Base-by-base conservation (phyloP, 2,113 vertebrate species). In the Lepisosteus osseus region DNA sequence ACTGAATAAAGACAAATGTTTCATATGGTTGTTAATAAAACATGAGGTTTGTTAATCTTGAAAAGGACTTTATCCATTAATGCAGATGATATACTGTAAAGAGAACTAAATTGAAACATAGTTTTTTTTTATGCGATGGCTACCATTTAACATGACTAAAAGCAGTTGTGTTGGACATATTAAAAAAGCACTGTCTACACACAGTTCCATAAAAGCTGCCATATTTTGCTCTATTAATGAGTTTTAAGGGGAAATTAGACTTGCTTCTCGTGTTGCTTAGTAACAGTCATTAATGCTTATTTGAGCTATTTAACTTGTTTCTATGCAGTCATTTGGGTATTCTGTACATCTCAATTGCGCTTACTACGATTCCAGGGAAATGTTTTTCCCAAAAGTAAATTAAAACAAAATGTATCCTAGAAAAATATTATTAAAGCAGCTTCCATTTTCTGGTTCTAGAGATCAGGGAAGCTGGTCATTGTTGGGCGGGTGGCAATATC, bases 21-120 rank as follows among this genome's bases (percentile, higher is more conserved):
- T 78, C 85, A 86, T 79, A 81, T 84, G 81, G 77, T 68, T 71
- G 75, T 85, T 77, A 84, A 89, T 89, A 77, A 87, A 87, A 85
- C 71, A 87, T 85, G 75, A 66, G 65, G 15, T 59, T 74, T 75
- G 76, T 82, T 77, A 78, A 41, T 74, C 74, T 79, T 77, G 86
- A 86, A 71, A 80, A 76, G 85, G 83, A 67, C 78, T 82, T 68
- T 79, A 77, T 75, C 74, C 59, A 61, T 65, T 12, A 29, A 61
- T 54, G 61, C 47, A 69, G 54, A 74, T 71, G n/a, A 54, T 54
- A 47, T 54, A 47, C 13, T 42, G 14, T 66, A 45, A 47, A 7
- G 47, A 7, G 5, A 54, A 17, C 2, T 63, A 41, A 17, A 17
- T 17, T 17, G 15, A 17, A 17, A 17, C 15, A 17, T n/a, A 7